Conservation (phyloP, 2,797 vertebrate species). For the Anniella stebbinsi region DNA sequence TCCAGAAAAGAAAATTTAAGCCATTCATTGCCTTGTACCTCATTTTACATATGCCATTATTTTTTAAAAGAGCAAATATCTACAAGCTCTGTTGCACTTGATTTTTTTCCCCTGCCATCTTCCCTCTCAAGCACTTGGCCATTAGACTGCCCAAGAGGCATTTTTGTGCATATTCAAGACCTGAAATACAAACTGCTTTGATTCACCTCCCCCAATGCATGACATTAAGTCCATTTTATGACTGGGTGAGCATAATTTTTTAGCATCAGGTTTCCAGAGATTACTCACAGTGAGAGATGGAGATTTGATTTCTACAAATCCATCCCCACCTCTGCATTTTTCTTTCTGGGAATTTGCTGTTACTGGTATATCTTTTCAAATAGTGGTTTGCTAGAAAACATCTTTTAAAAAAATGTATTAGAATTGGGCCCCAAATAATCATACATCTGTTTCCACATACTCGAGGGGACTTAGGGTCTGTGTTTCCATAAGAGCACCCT, state of each 20-base stretch:
- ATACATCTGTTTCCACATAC: background rate
- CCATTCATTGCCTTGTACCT: constrained; percentile 6
- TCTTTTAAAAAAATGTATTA: background rate
- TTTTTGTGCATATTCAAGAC: background rate
- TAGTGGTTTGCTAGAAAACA: background rate
- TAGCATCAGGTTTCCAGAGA: constrained; percentile 12
- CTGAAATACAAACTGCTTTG: constrained; percentile 19
- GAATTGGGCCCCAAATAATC: background rate
- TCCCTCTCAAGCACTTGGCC: background rate
- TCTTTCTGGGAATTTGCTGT: background rate
- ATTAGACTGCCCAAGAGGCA: constrained; percentile 6
- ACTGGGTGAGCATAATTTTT: constrained; percentile 11
- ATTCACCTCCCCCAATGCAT: constrained; percentile 2
- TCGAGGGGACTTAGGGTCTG: background rate
- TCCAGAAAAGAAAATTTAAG: background rate
- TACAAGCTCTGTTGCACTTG: background rate
- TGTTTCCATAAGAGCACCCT: background rate
- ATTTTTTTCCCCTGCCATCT: background rate
- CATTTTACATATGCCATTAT: background rate
- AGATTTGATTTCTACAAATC: constrained; percentile 7
- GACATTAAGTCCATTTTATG: constrained; percentile 22
- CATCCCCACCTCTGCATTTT: background rate
- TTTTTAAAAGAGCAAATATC: background rate
- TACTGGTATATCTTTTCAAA: background rate
- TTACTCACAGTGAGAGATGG: constrained; percentile 1